A percentile compares a stretch with the other conserved stretches of the same genome.
These are phyloP conservation scores for Saturnia pavonia DNA, from an alignment of 2,888 invertebrate species.

Conservation along the genomic window DNA sequence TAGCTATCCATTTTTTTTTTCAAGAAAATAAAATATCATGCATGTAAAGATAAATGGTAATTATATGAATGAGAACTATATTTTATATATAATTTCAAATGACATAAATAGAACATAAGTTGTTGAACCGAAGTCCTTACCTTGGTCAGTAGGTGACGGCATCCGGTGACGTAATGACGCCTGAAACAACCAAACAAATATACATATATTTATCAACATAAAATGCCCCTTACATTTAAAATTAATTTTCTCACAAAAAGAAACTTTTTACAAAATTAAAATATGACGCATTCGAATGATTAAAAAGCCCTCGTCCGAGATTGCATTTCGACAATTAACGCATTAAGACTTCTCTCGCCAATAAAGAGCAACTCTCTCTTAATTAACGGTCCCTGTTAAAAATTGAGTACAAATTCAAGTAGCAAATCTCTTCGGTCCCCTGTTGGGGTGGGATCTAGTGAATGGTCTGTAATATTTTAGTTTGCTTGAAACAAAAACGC, in stretches of 20 bases:
- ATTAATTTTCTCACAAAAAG: constrained; percentile 33
- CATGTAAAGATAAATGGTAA: too few species aligned
- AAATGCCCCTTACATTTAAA: not conserved
- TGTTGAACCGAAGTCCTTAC: constrained; percentile 40
- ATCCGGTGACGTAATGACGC: constrained; percentile 68
- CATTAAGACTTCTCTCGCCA: constrained; percentile 77
- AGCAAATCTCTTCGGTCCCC: constrained; percentile 60
- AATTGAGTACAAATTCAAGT: constrained; percentile 82
- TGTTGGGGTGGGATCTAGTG: constrained; percentile 67
- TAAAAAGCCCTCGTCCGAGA: constrained; percentile 72
- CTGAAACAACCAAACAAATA: constrained; percentile 64
- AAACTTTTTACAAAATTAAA: constrained; percentile 64
- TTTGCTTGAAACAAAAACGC: constrained; percentile 79
- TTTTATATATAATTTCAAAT: too few species aligned
- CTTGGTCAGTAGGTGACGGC: constrained; percentile 73
- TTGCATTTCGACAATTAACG: constrained; percentile 82
- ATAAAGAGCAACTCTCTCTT: constrained; percentile 78
- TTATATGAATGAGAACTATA: too few species aligned
- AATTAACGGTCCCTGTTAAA: constrained; percentile 80
- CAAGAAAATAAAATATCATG: too few species aligned
- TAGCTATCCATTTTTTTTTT: too few species aligned
- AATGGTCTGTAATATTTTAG: constrained; percentile 81
- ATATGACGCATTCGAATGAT: constrained; percentile 74
- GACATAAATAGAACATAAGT: not conserved
- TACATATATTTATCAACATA: constrained; percentile 13